These are phyloP conservation scores for Gymnocheta viridis DNA, from an alignment of 2,888 invertebrate genomes.

Conservation along the genomic window DNA sequence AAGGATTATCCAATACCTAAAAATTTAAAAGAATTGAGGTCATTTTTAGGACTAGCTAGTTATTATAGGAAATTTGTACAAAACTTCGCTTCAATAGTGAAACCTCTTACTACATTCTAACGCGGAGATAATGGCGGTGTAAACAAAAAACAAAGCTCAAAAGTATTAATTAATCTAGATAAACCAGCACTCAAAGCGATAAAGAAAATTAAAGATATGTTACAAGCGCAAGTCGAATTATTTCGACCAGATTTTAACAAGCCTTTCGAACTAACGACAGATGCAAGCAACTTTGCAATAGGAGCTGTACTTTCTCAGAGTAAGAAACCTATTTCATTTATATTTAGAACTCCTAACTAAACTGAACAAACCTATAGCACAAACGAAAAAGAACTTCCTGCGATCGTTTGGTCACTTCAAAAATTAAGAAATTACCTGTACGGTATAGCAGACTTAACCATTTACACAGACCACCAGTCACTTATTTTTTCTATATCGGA, in stretches of 20 bases:
- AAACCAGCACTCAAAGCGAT: too few species aligned
- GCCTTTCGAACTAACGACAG: not conserved
- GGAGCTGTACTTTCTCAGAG: not conserved
- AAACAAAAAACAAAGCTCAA: too few species aligned
- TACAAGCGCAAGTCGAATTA: too few species aligned
- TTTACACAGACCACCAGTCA: too few species aligned
- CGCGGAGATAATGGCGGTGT: too few species aligned
- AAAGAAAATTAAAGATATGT: too few species aligned
- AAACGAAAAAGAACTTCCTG: not conserved
- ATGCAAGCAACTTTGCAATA: not conserved
- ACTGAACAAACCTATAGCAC: not conserved
- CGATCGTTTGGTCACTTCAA: not conserved
- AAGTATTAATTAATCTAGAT: too few species aligned
- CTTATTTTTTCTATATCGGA: slow-evolving; percentile 27
- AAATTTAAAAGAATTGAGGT: slow-evolving; percentile 19
- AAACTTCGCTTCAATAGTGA: too few species aligned
- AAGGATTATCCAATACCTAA: not conserved
- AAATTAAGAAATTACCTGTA: too few species aligned
- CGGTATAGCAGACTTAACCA: too few species aligned
- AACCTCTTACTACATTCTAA: too few species aligned
- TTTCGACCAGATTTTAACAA: too few species aligned
- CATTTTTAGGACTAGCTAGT: slow-evolving; percentile 9
- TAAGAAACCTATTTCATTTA: not conserved
- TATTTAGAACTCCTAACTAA: not conserved
- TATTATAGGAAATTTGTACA: slow-evolving; percentile 16